Conservation (phyloP, 2,113 vertebrate species). For the Henicopernis longicauda region DNA sequence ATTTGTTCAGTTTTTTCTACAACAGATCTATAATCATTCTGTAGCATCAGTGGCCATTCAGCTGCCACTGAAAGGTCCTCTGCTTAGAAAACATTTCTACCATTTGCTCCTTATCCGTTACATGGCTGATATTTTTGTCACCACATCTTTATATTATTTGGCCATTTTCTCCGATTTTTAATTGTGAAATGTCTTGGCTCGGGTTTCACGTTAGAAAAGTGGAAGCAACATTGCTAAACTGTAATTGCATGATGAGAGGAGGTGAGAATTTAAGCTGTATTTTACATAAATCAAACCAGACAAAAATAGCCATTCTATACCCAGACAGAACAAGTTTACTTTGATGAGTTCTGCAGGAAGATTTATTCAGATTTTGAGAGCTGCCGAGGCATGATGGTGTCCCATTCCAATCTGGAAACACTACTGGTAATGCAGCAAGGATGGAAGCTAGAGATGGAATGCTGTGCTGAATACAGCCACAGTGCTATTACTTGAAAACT, state of each 20-base stretch:
- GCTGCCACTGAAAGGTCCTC: neutral
- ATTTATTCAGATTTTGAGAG: neutral
- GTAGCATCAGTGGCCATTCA: neutral
- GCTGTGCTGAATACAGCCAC: neutral
- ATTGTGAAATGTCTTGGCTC: neutral
- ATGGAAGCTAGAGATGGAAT: neutral
- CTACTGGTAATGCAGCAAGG: neutral
- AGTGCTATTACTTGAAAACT: neutral
- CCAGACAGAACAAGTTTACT: neutral
- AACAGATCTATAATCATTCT: neutral
- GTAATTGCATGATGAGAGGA: neutral
- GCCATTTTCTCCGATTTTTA: neutral
- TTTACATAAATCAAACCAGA: neutral
- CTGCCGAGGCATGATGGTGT: neutral
- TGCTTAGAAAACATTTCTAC: neutral
- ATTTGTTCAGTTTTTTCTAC: neutral
- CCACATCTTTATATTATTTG: neutral
- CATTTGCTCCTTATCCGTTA: neutral
- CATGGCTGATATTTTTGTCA: neutral
- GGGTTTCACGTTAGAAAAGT: neutral
- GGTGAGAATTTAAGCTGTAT: neutral
- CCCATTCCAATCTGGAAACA: neutral
- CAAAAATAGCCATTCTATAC: neutral
- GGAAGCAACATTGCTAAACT: neutral
- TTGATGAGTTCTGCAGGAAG: neutral